Base-by-base conservation (phyloP, 2,113 vertebrate genomes). In the Gadus macrocephalus region DNA sequence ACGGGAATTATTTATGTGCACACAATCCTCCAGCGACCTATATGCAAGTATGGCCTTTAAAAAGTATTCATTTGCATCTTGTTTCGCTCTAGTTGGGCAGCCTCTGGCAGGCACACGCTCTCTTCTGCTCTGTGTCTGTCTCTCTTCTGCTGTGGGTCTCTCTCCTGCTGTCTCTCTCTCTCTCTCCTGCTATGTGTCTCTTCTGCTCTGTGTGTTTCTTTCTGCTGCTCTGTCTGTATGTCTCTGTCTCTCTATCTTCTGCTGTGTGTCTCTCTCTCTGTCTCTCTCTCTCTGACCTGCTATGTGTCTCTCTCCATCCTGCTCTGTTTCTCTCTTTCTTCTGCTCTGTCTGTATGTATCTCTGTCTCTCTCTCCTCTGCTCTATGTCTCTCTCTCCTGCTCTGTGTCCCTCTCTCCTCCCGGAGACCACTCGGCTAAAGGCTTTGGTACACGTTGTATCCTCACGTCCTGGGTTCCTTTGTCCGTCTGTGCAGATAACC, bases 401-500 rank as follows among this genome's bases (percentile, higher is more conserved):
- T 25, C 22, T 60, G 67, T 68, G 67, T 68, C 22, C 28, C 42
- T 49, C 42, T 6, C 42, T 49, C 11, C 42, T 12, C 27, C 31
- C 7, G 31, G 3, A 35, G 31, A 35, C 31, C 31, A 35, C 31
- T 35, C 31, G 22, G 17, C 19, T 56, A 17, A n/a, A 14, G 3
- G 55, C 55, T 4, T 58, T 58, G 15, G 14, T n/a, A 58, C 55
- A 67, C 7, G 28, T 19, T 17, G 20, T 55, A 7, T 35, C 58
- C 67, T 74, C 6, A 15, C 17, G 19, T 31, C 28, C 73, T 80
- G 64, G 81, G 66, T 59, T 2, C 0, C 35, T 69, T 55, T 68
- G 28, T 67, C 58, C 62, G 65, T 31, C 61, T 66, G 61, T 27
- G 69, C 84, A 90, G 87, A 90, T 69, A 89, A 86, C 76, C 88